These are phyloP conservation scores for Pseudobourletiella spinata DNA, from an alignment of 1,140 invertebrate species.

Conservation along the genomic window DNA sequence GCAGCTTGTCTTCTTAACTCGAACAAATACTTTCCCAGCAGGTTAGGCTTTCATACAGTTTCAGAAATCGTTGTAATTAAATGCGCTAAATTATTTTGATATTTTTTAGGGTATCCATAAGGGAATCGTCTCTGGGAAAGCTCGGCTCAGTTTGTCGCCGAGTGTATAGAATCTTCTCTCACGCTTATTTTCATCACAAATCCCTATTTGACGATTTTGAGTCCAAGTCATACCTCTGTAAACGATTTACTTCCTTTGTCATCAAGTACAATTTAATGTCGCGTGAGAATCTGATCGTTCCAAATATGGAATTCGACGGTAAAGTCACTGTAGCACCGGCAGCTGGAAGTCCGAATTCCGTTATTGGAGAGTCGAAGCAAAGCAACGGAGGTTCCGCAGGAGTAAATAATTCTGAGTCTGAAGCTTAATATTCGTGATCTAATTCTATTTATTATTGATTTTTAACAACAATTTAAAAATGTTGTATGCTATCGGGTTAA, in stretches of 20 bases:
- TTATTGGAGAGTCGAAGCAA: background rate
- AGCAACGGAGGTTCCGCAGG: background rate
- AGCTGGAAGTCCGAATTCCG: background rate
- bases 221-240: conserved; percentile 71
- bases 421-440: background rate
- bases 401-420: background rate
- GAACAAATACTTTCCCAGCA: conserved; percentile 99
- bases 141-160: conserved; percentile 94
- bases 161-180: conserved; percentile 98
- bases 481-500: too few species aligned
- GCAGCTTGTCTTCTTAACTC: conserved; percentile 97
- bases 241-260: conserved; percentile 94
- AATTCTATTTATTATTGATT: too few species aligned
- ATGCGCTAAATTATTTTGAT: too few species aligned
- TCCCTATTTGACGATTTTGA: conserved; percentile 97
- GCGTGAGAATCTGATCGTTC: conserved; percentile 96
- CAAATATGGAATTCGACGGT: conserved; percentile 61
- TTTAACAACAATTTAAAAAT: too few species aligned
- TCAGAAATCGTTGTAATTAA: background rate
- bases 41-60: conserved; percentile 48
- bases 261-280: conserved; percentile 98
- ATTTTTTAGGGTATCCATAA: conserved; percentile 93
- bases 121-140: conserved; percentile 96
- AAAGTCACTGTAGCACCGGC: background rate
- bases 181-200: conserved; percentile 97